Conservation (phyloP, 2,888 invertebrate species). For the Tenthredo livida region DNA sequence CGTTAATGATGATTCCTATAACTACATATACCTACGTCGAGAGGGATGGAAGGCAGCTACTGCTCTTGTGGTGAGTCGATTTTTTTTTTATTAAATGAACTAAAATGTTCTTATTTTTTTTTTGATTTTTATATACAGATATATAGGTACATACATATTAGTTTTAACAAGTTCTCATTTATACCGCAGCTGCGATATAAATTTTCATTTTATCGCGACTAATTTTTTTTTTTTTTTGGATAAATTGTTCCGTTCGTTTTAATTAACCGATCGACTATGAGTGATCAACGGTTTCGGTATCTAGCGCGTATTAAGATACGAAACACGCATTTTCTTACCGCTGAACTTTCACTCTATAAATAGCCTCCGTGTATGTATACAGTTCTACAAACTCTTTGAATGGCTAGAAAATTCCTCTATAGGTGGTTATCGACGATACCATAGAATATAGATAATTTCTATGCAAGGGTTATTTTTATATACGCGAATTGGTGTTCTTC, state of each 20-base stretch:
- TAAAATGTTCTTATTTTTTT: too few relatives aligned
- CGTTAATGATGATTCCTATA: not conserved
- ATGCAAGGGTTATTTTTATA: not conserved
- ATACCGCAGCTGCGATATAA: too few relatives aligned
- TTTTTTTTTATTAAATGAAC: not conserved
- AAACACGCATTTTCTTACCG: not conserved
- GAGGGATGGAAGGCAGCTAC: constrained; percentile 27
- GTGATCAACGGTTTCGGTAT: not conserved
- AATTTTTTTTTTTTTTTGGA: too few relatives aligned
- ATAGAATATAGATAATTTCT: too few relatives aligned
- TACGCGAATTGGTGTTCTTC: not conserved
- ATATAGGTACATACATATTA: not conserved
- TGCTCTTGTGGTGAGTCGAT: constrained; percentile 44
- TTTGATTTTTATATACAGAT: not conserved
- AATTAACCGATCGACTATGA: not conserved
- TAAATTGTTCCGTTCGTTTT: not conserved
- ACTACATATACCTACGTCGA: not conserved
- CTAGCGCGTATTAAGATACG: not conserved
- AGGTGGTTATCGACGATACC: not conserved
- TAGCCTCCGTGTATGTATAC: constrained; percentile 54
- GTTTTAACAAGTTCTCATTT: too few relatives aligned
- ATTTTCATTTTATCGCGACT: too few relatives aligned
- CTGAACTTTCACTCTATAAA: constrained; percentile 70
- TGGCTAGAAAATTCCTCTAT: constrained; percentile 18
- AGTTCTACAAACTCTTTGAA: not conserved